Conservation (phyloP, 2,888 invertebrate genomes). For the Rotaria magnacalcarata region DNA sequence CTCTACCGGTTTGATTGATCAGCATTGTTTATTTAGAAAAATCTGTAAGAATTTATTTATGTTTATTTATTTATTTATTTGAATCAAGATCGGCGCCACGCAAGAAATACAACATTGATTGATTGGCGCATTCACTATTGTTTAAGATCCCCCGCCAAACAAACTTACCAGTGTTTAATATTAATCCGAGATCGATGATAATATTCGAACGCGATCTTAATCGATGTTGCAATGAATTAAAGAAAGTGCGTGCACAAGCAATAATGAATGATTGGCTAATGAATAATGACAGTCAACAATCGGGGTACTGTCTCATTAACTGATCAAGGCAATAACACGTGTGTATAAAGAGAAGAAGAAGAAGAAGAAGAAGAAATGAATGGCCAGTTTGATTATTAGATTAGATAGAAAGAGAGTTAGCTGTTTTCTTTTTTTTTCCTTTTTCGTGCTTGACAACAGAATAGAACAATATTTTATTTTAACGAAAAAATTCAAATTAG, state of each 20-base stretch:
- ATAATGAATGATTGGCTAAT: background rate
- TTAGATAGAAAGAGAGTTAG: background rate
- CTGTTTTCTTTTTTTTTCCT: background rate
- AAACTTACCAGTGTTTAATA: background rate
- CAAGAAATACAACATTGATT: background rate
- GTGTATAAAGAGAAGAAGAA: background rate
- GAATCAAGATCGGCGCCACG: background rate
- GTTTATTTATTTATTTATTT: background rate
- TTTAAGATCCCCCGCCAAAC: background rate
- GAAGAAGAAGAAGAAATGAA: background rate
- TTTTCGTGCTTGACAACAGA: constrained; percentile 23
- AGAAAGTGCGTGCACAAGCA: background rate
- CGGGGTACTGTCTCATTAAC: constrained; percentile 6
- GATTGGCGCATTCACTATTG: background rate
- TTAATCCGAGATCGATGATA: background rate
- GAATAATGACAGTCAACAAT: constrained; percentile 15
- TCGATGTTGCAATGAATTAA: background rate
- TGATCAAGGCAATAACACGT: constrained; percentile 13
- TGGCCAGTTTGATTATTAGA: constrained; percentile 4
- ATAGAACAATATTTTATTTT: background rate
- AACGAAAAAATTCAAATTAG: too few species aligned
- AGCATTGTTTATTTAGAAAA: background rate
- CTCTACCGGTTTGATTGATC: background rate
- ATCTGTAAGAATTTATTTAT: background rate
- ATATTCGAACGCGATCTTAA: background rate